phyloP scores from a whole-genome alignment of 2,113 vertebrate species.

The Saccopteryx bilineata region DNA sequence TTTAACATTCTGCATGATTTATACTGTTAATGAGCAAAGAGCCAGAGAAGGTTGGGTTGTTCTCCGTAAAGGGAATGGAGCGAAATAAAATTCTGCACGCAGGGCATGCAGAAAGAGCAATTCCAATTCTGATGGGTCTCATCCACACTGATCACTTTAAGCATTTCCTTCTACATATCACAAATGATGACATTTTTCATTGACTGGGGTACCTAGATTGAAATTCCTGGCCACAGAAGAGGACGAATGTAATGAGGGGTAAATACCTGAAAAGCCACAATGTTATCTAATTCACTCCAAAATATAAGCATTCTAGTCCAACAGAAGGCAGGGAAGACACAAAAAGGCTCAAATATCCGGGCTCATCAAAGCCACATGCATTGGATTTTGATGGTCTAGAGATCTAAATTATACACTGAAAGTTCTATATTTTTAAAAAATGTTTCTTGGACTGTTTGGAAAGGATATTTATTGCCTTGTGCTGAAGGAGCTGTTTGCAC shows the following conservation, averaged over 20 bases:
- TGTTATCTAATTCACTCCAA: background rate
- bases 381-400: background rate
- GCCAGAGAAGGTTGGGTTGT: background rate
- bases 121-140: background rate
- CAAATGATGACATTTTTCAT: conserved; percentile 44
- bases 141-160: conserved; percentile 44
- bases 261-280: background rate
- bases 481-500: background rate
- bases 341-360: conserved; percentile 28
- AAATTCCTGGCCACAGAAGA: background rate
- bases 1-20: conserved; percentile 77
- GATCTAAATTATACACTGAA: background rate
- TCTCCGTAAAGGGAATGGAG: conserved; percentile 51
- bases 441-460: background rate
- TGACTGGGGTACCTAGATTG: background rate
- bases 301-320: conserved; percentile 56
- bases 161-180: background rate
- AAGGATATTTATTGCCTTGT: background rate
- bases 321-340: background rate
- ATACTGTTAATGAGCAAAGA: conserved; percentile 73
- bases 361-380: background rate
- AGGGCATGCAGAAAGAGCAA: conserved; percentile 54
- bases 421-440: conserved; percentile 45
- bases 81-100: conserved; percentile 20
- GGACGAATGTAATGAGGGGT: conserved; percentile 31